Conservation (phyloP, 2,888 invertebrate species). For the Julus scandinavius region DNA sequence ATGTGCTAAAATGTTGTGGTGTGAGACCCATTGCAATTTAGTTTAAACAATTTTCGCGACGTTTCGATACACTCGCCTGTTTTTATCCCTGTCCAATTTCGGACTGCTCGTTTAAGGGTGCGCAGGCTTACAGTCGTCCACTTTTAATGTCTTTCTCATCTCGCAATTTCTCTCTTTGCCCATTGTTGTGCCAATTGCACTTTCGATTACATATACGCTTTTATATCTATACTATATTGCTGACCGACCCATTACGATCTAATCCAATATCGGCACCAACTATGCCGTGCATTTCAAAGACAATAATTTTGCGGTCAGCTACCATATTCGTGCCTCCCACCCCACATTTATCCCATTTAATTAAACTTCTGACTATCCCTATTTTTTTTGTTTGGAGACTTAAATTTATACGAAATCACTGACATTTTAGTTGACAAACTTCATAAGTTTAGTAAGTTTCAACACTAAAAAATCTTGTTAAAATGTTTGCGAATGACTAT, state of each 20-base stretch:
- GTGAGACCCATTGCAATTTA: conserved; percentile 33
- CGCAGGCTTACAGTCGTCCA: not conserved
- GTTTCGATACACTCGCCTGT: not conserved
- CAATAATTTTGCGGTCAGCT: conserved; percentile 20
- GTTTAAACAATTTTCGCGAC: conserved; percentile 12
- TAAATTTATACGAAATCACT: too few species aligned
- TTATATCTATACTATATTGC: not conserved
- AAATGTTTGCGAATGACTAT: too few species aligned
- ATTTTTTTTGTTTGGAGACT: not conserved
- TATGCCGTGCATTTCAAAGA: conserved; percentile 1
- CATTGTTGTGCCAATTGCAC: conserved; percentile 21
- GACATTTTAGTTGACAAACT: too few species aligned
- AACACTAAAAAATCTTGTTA: too few species aligned
- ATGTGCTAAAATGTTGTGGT: conserved; percentile 34
- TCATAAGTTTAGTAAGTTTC: too few species aligned
- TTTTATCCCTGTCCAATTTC: conserved; percentile 1
- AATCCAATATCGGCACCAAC: conserved; percentile 14
- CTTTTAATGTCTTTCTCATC: conserved; percentile 25
- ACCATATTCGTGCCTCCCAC: not conserved
- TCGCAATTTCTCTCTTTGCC: not conserved
- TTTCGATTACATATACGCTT: conserved; percentile 1
- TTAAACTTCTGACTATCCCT: conserved; percentile 5
- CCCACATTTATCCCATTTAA: not conserved
- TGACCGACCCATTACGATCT: conserved; percentile 21
- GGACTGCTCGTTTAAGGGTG: not conserved